A percentile compares a stretch with the other conserved stretches of the same genome.
Conservation (phyloP, 2,888 invertebrate genomes). For the Parasteatoda lunata region DNA sequence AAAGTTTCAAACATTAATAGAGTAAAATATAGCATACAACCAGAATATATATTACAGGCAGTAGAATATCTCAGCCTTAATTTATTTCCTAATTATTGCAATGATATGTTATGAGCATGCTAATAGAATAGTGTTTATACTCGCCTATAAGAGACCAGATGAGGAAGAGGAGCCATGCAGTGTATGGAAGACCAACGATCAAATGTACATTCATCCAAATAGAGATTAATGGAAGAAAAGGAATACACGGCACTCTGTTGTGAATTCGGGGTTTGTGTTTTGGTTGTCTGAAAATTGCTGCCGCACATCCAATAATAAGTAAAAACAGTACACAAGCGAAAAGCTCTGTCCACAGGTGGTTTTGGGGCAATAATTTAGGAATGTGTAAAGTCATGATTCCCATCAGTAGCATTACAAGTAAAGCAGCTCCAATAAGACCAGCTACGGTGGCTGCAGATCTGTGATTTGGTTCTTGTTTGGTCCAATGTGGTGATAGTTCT, state of each 20-base stretch:
- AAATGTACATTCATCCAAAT: constrained; percentile 70
- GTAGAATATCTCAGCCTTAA: too few relatives aligned
- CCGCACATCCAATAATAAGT: constrained; percentile 41
- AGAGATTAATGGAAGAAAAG: constrained; percentile 69
- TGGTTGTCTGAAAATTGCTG: constrained; percentile 65
- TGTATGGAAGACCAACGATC: constrained; percentile 66
- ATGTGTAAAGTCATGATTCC: constrained; percentile 67
- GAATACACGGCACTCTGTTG: constrained; percentile 69
- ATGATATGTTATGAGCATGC: too few relatives aligned
- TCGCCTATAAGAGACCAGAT: constrained; percentile 70
- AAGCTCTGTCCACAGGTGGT: constrained; percentile 66
- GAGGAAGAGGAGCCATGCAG: constrained; percentile 68
- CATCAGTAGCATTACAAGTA: constrained; percentile 67
- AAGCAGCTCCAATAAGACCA: constrained; percentile 51
- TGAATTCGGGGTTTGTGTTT: constrained; percentile 51
- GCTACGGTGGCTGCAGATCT: constrained; percentile 56
- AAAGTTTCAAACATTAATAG: too few relatives aligned
- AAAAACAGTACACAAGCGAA: constrained; percentile 53
- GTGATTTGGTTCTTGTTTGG: constrained; percentile 57
- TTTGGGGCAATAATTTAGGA: constrained; percentile 48
- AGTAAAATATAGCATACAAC: too few relatives aligned
- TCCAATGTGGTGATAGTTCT: constrained; percentile 65
- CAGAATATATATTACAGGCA: too few relatives aligned
- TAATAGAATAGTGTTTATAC: not conserved
- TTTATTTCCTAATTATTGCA: too few relatives aligned